Percentiles rank a stretch among this genome's conserved stretches.
These are phyloP conservation scores for Pachyuromys duprasi DNA, from an alignment of 2,797 vertebrate genomes.

Conservation along the genomic window DNA sequence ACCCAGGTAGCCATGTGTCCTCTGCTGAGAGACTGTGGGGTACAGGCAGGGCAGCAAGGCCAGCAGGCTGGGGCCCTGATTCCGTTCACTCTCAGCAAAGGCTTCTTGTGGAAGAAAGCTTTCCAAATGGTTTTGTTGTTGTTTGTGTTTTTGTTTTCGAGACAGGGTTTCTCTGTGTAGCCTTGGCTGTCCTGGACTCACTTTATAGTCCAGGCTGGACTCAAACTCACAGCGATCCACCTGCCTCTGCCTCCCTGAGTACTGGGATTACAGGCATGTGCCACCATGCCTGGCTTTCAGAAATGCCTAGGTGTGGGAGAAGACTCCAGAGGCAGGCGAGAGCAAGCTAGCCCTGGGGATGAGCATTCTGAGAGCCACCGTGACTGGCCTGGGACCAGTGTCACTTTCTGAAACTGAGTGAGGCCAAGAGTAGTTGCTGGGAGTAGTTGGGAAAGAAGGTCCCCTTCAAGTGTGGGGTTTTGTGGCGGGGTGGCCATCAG, in stretches of 20 bases:
- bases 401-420: conserved; percentile 80
- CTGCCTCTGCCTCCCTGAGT: no score
- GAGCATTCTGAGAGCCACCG: neutral
- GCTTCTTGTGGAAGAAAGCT: neutral
- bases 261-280: no score
- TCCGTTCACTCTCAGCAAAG: neutral
- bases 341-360: conserved; percentile 43
- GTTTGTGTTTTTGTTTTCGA: no score
- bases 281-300: no score
- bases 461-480: neutral
- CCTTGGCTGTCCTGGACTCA: no score
- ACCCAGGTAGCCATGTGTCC: neutral
- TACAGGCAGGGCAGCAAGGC: neutral
- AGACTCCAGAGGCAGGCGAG: neutral
- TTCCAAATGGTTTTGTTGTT: neutral
- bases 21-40: neutral
- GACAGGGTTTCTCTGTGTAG: no score
- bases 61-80: neutral
- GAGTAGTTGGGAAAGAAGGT: conserved; percentile 55
- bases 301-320: neutral
- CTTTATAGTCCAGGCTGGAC: no score
- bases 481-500: neutral
- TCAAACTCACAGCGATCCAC: no score
- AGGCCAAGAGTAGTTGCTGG: conserved; percentile 78
- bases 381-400: neutral